These are phyloP conservation scores for Sebastolobus altivelis DNA, from an alignment of 2,797 vertebrate species.

Conservation along the genomic window DNA sequence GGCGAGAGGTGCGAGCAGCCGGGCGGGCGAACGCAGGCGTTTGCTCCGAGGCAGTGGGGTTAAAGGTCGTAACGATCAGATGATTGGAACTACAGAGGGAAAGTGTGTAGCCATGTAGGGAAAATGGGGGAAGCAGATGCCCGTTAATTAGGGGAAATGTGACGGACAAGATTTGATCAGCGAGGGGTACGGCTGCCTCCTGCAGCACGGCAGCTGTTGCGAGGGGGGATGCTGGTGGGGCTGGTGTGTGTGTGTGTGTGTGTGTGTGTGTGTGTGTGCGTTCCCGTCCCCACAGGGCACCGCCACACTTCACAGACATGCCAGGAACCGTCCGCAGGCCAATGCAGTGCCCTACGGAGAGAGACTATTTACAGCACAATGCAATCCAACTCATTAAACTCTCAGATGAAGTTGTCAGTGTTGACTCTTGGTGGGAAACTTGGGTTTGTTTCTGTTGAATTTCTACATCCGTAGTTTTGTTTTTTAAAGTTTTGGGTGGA, in stretches of 20 bases:
- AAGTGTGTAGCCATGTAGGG: conserved; percentile 86
- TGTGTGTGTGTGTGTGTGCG: conserved; percentile 38
- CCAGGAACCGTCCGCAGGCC: conserved; percentile 83
- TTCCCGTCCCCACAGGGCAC: conserved; percentile 82
- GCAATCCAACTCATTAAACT: conserved; percentile 82
- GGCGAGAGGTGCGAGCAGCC: conserved; percentile 28
- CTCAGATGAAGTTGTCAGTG: conserved; percentile 75
- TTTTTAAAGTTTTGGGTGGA: conserved; percentile 48
- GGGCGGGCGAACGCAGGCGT: conserved; percentile 40
- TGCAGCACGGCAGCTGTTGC: conserved; percentile 97
- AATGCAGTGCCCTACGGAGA: conserved; percentile 78
- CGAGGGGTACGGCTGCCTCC: conserved; percentile 90
- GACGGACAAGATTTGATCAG: conserved; percentile 99
- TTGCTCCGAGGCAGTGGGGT: conserved; percentile 61
- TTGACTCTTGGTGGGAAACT: conserved; percentile 69
- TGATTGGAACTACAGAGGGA: conserved; percentile 80
- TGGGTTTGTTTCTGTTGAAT: conserved; percentile 50
- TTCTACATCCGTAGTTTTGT: conserved; percentile 47
- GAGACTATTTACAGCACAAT: conserved; percentile 83
- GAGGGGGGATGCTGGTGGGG: conserved; percentile 88
- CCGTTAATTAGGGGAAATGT: conserved; percentile 99
- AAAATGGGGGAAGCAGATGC: conserved; percentile 98
- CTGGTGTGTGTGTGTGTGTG: conserved; percentile 55
- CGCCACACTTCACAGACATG: conserved; percentile 80
- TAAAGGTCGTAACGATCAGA: conserved; percentile 81